Evolutionary conservation across 2,797 vertebrate species (phyloP).

Genomic region (Labroides dimidiatus): DNA sequence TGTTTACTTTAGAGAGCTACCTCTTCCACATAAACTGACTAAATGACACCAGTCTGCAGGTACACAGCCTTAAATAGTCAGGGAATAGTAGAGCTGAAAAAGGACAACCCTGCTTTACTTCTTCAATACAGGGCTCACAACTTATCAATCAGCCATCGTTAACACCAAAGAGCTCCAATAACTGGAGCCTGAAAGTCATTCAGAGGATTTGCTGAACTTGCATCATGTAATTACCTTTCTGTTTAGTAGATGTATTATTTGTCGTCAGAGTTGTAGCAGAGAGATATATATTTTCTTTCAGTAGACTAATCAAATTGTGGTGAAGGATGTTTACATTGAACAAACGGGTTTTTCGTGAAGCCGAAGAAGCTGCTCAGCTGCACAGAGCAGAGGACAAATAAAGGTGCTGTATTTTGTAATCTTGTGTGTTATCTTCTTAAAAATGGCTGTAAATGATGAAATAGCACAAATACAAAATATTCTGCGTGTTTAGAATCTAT

Average conservation of each 20-base stretch:
- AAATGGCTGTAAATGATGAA: background rate
- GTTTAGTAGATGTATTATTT: background rate
- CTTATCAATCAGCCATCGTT: too few relatives aligned
- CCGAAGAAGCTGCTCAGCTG: conserved; percentile 15
- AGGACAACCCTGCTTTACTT: too few relatives aligned
- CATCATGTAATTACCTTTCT: background rate
- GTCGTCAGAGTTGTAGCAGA: background rate
- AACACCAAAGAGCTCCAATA: too few relatives aligned
- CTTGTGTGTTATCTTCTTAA: background rate
- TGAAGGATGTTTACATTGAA: conserved; percentile 55
- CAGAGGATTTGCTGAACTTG: too few relatives aligned
- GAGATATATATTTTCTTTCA: background rate
- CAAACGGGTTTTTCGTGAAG: conserved; percentile 18
- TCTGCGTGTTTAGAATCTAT: background rate
- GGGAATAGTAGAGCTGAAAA: too few relatives aligned
- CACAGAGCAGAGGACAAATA: background rate
- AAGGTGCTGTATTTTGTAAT: conserved; percentile 5
- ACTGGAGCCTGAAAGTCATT: too few relatives aligned
- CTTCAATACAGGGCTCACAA: too few relatives aligned
- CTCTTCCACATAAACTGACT: too few relatives aligned
- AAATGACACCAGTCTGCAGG: too few relatives aligned
- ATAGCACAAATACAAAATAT: background rate
- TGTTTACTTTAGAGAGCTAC: too few relatives aligned
- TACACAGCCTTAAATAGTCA: too few relatives aligned
- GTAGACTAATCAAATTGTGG: background rate